phyloP scores from a whole-genome alignment of 2,888 invertebrate species.

The Zaprionus bogoriensis region DNA sequence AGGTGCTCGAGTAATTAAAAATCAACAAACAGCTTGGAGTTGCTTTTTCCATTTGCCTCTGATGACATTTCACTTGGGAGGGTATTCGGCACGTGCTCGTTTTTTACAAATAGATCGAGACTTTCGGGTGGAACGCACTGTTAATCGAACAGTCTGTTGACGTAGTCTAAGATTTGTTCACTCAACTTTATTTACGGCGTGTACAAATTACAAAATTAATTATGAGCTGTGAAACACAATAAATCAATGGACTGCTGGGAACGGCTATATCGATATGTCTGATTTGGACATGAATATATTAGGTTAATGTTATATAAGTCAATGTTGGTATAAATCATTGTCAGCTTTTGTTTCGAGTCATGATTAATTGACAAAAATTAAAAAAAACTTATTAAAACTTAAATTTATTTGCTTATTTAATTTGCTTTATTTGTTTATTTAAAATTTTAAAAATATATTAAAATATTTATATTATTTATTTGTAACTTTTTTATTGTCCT shows the following conservation, averaged over 20 bases:
- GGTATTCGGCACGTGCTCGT: slow-evolving; percentile 23
- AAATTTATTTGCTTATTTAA: background rate
- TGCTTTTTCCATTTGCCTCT: background rate
- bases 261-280: too few relatives aligned
- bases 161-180: background rate
- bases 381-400: background rate
- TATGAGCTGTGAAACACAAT: background rate
- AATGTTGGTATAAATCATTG: too few relatives aligned
- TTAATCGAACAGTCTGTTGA: background rate
- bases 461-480: too few relatives aligned
- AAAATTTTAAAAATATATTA: background rate
- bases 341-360: too few relatives aligned
- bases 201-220: background rate
- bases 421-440: background rate
- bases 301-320: too few relatives aligned
- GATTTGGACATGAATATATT: too few relatives aligned
- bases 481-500: too few relatives aligned
- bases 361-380: too few relatives aligned
- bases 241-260: background rate
- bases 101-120: slow-evolving; percentile 1
- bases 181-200: background rate
- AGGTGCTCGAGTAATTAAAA: slow-evolving; percentile 65
- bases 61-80: slow-evolving; percentile 30
- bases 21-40: slow-evolving; percentile 46
- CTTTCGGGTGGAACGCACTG: too few relatives aligned